Percentiles rank a stretch among this genome's conserved stretches.
Conservation (phyloP, 2,797 vertebrate genomes). For the Coracias cyanogaster region DNA sequence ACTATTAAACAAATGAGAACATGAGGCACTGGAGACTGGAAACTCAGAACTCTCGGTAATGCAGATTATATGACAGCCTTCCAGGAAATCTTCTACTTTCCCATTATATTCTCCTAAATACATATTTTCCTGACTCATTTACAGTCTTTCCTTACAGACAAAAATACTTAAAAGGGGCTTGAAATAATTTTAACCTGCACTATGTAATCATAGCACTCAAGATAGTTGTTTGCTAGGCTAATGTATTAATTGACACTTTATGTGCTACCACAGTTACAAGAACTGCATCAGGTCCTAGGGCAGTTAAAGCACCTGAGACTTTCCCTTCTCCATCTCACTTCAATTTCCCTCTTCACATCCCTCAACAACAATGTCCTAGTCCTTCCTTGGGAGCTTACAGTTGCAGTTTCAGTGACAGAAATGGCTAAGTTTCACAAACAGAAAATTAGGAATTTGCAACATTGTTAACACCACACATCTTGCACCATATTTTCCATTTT, state of each 20-base stretch:
- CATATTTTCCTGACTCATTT: not conserved
- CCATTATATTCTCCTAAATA: not conserved
- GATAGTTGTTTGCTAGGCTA: not conserved
- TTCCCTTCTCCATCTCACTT: not conserved
- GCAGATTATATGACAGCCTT: not conserved
- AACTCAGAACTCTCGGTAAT: not conserved
- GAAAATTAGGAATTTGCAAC: not conserved
- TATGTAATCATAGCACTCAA: not conserved
- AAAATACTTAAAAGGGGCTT: not conserved
- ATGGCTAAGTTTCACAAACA: not conserved
- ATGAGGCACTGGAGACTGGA: not conserved
- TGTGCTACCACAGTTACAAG: not conserved
- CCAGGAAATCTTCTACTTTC: not conserved
- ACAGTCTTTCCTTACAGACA: not conserved
- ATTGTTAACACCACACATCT: not conserved
- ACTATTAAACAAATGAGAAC: not conserved
- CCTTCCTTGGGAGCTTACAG: not conserved
- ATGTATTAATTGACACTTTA: not conserved
- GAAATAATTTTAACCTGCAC: not conserved
- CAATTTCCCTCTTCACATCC: not conserved
- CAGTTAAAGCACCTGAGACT: not conserved
- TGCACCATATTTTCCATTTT: not conserved
- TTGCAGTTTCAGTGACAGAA: not conserved
- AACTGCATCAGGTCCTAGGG: not conserved
- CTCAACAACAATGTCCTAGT: not conserved